phyloP scores from a whole-genome alignment of 2,113 vertebrate genomes.

The Elaphurus davidianus region DNA sequence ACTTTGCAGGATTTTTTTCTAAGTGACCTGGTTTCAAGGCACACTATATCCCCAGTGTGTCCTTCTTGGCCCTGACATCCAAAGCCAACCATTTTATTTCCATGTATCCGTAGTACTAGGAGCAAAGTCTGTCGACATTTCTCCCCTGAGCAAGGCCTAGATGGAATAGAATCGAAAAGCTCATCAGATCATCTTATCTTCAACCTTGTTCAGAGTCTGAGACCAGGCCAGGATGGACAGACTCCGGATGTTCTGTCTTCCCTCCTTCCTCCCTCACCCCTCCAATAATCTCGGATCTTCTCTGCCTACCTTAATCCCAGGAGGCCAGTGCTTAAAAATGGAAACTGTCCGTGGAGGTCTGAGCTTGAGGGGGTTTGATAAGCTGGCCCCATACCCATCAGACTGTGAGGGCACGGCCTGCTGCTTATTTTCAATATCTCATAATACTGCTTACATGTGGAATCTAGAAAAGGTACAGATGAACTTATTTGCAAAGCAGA shows the following conservation, averaged over 20 bases:
- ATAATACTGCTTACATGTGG: background rate
- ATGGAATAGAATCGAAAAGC: background rate
- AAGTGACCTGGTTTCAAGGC: constrained; percentile 40
- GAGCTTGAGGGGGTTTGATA: background rate
- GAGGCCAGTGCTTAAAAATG: background rate
- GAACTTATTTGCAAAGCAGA: background rate
- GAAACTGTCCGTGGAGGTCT: background rate
- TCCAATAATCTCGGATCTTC: background rate
- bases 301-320: background rate
- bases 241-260: background rate
- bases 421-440: background rate
- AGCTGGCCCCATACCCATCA: background rate
- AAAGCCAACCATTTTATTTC: background rate
- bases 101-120: background rate
- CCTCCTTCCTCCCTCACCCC: background rate
- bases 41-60: background rate
- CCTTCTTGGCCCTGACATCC: background rate
- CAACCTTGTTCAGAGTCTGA: background rate
- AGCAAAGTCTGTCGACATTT: background rate
- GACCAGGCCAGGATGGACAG: background rate
- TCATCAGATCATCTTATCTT: background rate
- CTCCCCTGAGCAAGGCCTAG: background rate
- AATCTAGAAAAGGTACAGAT: background rate
- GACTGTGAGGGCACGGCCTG: background rate
- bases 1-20: background rate